Percentiles rank a stretch among this genome's conserved stretches.
Conservation (phyloP, 2,888 invertebrate species). For the Machimus rusticus region DNA sequence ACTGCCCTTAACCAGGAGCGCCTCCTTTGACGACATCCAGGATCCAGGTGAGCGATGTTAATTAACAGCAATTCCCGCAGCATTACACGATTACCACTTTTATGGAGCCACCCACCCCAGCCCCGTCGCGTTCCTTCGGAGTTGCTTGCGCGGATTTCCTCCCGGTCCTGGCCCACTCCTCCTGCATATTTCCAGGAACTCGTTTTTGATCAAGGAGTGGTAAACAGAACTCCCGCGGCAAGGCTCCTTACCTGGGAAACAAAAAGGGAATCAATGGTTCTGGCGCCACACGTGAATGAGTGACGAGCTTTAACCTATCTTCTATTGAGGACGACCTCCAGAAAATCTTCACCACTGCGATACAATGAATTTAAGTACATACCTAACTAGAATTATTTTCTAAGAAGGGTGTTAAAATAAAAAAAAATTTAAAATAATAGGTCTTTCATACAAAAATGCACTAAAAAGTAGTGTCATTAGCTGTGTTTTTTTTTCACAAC, state of each 20-base stretch:
- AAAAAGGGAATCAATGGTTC: neutral
- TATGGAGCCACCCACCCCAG: neutral
- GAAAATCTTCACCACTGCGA: neutral
- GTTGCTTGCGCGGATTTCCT: neutral
- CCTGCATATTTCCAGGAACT: neutral
- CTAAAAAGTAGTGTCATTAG: too few relatives aligned
- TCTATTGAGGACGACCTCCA: neutral
- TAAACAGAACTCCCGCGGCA: neutral
- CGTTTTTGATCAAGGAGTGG: neutral
- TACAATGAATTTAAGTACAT: neutral
- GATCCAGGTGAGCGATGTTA: neutral
- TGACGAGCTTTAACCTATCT: neutral
- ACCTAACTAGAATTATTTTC: too few relatives aligned
- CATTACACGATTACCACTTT: neutral
- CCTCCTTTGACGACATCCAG: neutral
- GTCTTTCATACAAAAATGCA: too few relatives aligned
- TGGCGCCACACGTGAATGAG: neutral
- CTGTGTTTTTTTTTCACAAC: too few relatives aligned
- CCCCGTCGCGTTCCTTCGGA: neutral
- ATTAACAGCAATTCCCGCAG: neutral
- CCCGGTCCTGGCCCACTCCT: too few relatives aligned
- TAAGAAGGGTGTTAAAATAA: too few relatives aligned
- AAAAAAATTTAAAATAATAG: too few relatives aligned
- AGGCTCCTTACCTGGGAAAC: neutral
- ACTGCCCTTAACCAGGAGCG: neutral